Evolutionary conservation across 1,140 invertebrate species (phyloP), one percentile per base, ranked within the genome.

Genomic region (Penaeus vannamei): DNA sequence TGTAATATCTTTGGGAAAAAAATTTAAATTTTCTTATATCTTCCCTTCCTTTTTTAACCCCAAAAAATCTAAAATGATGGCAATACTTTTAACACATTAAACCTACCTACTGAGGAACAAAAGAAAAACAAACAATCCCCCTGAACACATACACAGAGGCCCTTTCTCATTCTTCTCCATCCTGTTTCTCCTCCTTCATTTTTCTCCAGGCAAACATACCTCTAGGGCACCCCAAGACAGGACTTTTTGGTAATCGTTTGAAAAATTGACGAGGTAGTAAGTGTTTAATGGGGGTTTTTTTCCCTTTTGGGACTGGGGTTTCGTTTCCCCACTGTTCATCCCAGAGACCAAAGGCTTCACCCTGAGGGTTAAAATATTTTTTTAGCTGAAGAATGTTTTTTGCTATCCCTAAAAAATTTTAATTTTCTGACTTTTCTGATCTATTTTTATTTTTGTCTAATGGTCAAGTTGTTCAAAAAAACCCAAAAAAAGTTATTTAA

Each of bases 271-370:
- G 66, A 95, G 92, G 90, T 93, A 95, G 91, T 95, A 95, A 79
- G 92, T 94, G 88, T 94, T 93, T 92, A 84, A 95, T 92, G 64
- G 59, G 94, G 89, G 23, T 95, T 93, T 7, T 95, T 89, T 66
- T 93, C 86, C 26, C 93, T 91, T 22, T n/a, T n/a, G n/a, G n/a
- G 94, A 95, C 26, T 89, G 86, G 26, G 94, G 94, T 1, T 92
- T 93, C 72, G 93, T 93, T 93, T n/a, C 93, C 94, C 95, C 95
- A 95, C 66, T 94, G 93, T 85, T 94, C 93, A 62, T 92, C 91
- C 95, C 95, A 95, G 32, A 95, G 91, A 59, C 92, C 94, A 93
- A 95, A 95, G 22, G 95, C 95, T 93, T 95, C 95, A 91, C 95
- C 94, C 91, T 91, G 64, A 60, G 29, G 10, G 60, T 2, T 7